Base-by-base conservation (phyloP, 1,140 invertebrate genomes). In the Cotesia chilonis region DNA sequence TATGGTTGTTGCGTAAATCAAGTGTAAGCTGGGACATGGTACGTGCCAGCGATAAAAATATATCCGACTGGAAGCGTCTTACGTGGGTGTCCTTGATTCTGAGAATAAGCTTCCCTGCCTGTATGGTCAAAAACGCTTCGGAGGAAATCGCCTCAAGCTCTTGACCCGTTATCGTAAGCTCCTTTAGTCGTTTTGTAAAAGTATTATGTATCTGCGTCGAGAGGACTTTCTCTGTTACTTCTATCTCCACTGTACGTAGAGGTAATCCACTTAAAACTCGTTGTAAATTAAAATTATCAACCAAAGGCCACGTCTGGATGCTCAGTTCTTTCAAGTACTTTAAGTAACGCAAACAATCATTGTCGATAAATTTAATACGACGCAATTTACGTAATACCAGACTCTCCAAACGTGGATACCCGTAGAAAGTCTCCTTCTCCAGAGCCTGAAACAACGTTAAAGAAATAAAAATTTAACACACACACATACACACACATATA, bases 1-100 rank as follows among this genome's bases (percentile, higher is more conserved):
- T 90, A 85, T 92, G 90, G 87, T 96, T 96, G 79, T 93, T 89
- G 74, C 93, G 91, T 57, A 96, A 87, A 81, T 96, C 94, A 57
- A 96, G 87, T 3, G 92, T 91, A n/a, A 95, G 88, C 81, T 94
- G 92, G 0, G 93, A 92, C 70, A 95, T 89, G 71, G 80, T 81
- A 81, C 91, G 91, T 9, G 93, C 91, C 73, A 96, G 87, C 60
- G 92, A 89, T 12, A 91, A 88, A 83, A 96, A 94, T 67, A 96
- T 90, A 63, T 92, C 91, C 0, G 92, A 89, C 36, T 94, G 94
- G 68, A 96, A 83, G 79, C 93, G 91, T 68, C 90, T 89, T 9
- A 96, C 89, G 55, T 90, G 89, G 2, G 94, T 95, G 74, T 92
- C 89, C 52, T 90, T 91, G 69, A 96, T 94, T 79, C 91, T 89